Evolutionary conservation across 1,140 invertebrate genomes (phyloP), one percentile per base, ranked within the genome.

Genomic region (Euwallacea fornicatus): DNA sequence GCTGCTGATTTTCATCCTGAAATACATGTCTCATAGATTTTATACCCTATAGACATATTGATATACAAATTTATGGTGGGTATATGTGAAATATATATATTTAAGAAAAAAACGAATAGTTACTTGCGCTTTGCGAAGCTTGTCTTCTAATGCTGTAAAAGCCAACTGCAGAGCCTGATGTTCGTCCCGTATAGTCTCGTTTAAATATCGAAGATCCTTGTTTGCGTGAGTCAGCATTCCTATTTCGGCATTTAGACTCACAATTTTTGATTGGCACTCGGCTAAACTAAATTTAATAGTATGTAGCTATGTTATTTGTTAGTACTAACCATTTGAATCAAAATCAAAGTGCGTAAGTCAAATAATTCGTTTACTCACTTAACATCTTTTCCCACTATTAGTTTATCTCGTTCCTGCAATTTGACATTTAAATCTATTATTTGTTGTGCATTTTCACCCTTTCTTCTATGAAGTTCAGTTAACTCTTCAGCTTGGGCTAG

Each of bases 111-210:
- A 33, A 33, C 21, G 1, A 33, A 33, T 33, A 33, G 21, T 50
- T 65, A 93, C 91, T 87, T 93, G 92, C 16, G 86, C 85, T 85
- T 91, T 93, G 58, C 92, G 86, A 78, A 95, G 85, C 83, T 97
- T 97, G 63, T 96, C 92, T 84, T 98, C 95, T 41, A 97, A 84
- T 55, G 93, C 87, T 73, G 89, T 89, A 83, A 93, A 97, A 11
- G 94, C 93, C 74, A 98, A 85, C 79, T 97, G 95, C 63, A 97
- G 82, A 4, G 96, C 95, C 82, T 96, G 93, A 81, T 98, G 93
- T 84, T 99, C 97, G 85, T 99, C 97, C 80, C 92, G 88, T 50
- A 98, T 81, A 72, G 94, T 89, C 85, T 97, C 90, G 83, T 95
- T 96, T 6, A 94, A 83, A 69, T 88, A 87, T 82, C 94, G 89